phyloP scores from a whole-genome alignment of 2,113 vertebrate genomes.

The Neogobius melanostomus region DNA sequence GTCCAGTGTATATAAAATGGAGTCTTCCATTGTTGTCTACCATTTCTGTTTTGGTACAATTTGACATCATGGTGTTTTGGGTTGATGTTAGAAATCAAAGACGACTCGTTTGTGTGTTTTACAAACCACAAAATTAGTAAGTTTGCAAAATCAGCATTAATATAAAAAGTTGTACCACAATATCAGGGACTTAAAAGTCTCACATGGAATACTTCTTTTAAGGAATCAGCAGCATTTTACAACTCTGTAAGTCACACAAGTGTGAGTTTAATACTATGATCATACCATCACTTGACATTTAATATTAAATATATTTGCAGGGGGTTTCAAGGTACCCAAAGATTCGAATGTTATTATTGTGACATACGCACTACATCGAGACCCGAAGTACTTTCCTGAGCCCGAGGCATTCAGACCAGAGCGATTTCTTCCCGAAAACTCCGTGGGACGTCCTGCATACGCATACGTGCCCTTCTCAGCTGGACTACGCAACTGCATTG shows the following conservation, averaged over 20 bases:
- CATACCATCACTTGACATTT: not conserved
- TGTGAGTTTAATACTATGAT: not conserved
- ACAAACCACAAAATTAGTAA: too few relatives aligned
- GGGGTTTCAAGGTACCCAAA: slow-evolving; percentile 80
- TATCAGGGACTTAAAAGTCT: too few relatives aligned
- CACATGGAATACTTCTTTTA: too few relatives aligned
- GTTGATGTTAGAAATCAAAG: too few relatives aligned
- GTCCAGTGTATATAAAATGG: too few relatives aligned
- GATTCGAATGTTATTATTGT: slow-evolving; percentile 77
- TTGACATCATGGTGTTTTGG: too few relatives aligned
- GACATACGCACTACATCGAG: slow-evolving; percentile 86
- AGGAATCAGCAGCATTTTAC: too few relatives aligned
- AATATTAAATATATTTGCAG: slow-evolving; percentile 56
- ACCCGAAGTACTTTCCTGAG: slow-evolving; percentile 84
- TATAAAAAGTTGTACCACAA: too few relatives aligned
- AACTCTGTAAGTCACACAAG: not conserved
- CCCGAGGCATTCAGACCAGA: slow-evolving; percentile 91
- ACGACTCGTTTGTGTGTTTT: too few relatives aligned
- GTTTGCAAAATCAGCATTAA: too few relatives aligned
- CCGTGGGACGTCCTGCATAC: slow-evolving; percentile 79
- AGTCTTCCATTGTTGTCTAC: too few relatives aligned
- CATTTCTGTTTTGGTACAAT: too few relatives aligned
- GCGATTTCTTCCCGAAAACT: slow-evolving; percentile 86
- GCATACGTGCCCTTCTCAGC: slow-evolving; percentile 93
- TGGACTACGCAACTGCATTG: slow-evolving; percentile 93